These are phyloP conservation scores for Scaeva pyrastri DNA, from an alignment of 2,888 invertebrate genomes.

Conservation along the genomic window DNA sequence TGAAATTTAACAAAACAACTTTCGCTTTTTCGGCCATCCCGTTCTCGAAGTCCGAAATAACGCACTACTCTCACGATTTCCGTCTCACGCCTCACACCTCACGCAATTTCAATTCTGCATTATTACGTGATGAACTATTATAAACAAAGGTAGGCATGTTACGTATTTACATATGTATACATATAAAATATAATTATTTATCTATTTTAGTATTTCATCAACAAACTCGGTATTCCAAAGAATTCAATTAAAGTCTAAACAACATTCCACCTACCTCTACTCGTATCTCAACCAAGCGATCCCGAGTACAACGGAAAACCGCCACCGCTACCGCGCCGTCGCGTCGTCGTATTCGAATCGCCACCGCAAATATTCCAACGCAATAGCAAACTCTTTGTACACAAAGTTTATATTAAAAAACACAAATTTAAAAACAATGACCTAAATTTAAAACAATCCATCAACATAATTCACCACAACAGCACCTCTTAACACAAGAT, in stretches of 20 bases:
- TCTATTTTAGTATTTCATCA: conserved; percentile 39
- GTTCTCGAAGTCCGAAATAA: conserved; percentile 22
- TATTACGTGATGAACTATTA: conserved; percentile 58
- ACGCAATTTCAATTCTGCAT: conserved; percentile 47
- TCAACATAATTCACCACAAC: conserved; percentile 71
- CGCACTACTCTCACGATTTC: conserved; percentile 33
- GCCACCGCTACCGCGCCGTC: background rate
- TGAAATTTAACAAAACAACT: conserved; percentile 65
- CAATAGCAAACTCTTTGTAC: conserved; percentile 47
- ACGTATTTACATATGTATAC: no score
- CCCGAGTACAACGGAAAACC: conserved; percentile 14
- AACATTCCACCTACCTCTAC: conserved; percentile 37
- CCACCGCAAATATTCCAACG: conserved; percentile 45
- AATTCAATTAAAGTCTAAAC: conserved; percentile 30
- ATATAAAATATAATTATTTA: background rate
- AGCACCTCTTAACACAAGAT: conserved; percentile 66
- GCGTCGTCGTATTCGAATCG: background rate
- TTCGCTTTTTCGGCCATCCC: conserved; percentile 45
- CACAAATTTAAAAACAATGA: conserved; percentile 67
- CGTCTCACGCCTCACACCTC: background rate
- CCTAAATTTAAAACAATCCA: conserved; percentile 74
- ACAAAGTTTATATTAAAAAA: conserved; percentile 40
- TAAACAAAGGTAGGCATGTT: conserved; percentile 29
- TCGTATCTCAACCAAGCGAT: conserved; percentile 3
- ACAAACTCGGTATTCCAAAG: conserved; percentile 27